Evolutionary conservation across 2,797 vertebrate genomes (phyloP), one percentile per base, ranked within the genome.

Genomic region (Diplodus puntazzo): DNA sequence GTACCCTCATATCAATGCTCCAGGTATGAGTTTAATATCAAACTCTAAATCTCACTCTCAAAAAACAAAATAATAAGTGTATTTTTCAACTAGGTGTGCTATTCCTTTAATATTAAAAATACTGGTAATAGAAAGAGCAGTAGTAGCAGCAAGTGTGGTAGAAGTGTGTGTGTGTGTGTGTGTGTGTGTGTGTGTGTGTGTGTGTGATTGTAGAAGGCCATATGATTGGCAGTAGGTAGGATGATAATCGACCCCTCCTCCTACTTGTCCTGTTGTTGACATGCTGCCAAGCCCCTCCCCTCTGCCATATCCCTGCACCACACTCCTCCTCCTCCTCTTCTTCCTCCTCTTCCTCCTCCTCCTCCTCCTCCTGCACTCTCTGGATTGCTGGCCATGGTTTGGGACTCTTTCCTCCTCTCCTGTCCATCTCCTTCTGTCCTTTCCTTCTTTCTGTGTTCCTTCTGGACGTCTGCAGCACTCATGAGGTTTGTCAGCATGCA

Each of bases 401-500:
- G 64, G 79, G 79, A 78, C 82, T 89, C 77, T 85, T 67, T 73
- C 77, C 73, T 85, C 61, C 72, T 85, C 63, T 84, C 59, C 69
- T 84, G 73, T 75, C 79, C 87, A 79, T 79, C 75, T 83, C 70
- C 75, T 87, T 23, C 25, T 77, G 23, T 75, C 52, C 59, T 84
- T 80, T 73, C 42, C 77, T 73, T 74, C 45, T 69, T 8, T 60
- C 73, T 84, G 66, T 81, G 60, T 45, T 77, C 49, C 74, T 77
- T 55, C 85, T 75, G 89, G 90, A 90, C 71, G 11, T 72, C 83
- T 82, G 85, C 92, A 82, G 87, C 88, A 69, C 71, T 64, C 52
- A 62, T 87, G 81, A 94, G 93, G 93, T 94, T 87, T 83, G 92
- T 92, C 84, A 75, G 57, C 75, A 79, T 69, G 54, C 67, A 49